phyloP scores from a whole-genome alignment of 1,140 invertebrate genomes.

The Sitobion miscanthi region DNA sequence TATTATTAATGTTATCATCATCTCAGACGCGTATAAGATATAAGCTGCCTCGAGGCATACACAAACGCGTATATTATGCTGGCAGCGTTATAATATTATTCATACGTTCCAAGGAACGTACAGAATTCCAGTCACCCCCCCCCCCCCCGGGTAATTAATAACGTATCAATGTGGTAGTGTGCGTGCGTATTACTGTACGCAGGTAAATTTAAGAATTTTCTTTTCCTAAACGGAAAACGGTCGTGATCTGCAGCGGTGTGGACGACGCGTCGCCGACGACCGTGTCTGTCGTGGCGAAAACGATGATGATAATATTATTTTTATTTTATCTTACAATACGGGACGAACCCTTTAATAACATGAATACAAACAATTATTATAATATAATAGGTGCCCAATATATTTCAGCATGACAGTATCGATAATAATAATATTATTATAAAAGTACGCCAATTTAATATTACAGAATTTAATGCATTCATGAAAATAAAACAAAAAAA shows the following conservation, averaged over 20 bases:
- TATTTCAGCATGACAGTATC: neutral
- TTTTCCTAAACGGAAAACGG: neutral
- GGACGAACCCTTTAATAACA: no score
- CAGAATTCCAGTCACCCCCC: neutral
- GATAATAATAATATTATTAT: no score
- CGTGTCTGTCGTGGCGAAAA: neutral
- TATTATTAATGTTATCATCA: slow-evolving; percentile 15
- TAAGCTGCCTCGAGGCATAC: neutral
- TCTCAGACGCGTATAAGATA: neutral
- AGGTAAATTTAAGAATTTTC: neutral
- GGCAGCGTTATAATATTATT: neutral
- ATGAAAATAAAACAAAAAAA: no score
- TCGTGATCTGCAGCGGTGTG: no score
- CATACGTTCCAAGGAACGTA: neutral
- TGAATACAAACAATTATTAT: no score
- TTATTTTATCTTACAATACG: no score
- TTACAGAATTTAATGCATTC: no score
- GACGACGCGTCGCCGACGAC: no score
- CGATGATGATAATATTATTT: neutral
- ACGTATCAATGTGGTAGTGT: neutral
- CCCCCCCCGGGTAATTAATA: neutral
- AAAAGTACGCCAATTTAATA: no score
- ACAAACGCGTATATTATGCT: neutral
- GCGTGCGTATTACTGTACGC: no score
- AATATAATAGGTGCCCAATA: neutral